Evolutionary conservation across 2,888 invertebrate species (phyloP).

Genomic region (Germaria angustata): DNA sequence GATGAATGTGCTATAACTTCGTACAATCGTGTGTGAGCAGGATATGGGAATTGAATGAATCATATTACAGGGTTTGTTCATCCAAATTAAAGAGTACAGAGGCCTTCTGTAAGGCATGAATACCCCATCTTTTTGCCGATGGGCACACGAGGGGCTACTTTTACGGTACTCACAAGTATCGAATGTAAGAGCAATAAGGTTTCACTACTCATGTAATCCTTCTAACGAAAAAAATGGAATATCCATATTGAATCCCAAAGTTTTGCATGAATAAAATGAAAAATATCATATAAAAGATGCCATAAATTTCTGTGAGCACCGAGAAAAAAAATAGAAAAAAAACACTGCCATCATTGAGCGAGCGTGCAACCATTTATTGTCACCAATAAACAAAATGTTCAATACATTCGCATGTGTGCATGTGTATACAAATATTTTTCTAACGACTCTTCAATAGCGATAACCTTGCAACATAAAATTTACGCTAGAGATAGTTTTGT

Average conservation of each 20-base stretch:
- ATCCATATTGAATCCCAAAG: background rate
- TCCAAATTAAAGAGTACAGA: too few species aligned
- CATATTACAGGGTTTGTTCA: too few species aligned
- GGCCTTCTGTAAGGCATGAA: too few species aligned
- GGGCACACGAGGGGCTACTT: background rate
- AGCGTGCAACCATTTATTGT: background rate
- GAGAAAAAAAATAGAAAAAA: background rate
- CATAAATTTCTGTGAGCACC: background rate
- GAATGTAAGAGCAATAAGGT: background rate
- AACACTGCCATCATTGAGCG: background rate
- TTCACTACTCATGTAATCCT: background rate
- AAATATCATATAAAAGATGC: slow-evolving; percentile 6
- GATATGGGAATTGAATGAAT: too few species aligned
- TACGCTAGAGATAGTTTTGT: background rate
- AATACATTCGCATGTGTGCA: background rate
- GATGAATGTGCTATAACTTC: too few species aligned
- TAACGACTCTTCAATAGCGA: background rate
- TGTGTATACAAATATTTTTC: background rate
- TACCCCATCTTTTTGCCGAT: too few species aligned
- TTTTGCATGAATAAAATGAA: background rate
- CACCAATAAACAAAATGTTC: background rate
- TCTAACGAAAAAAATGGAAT: background rate
- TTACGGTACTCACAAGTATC: background rate
- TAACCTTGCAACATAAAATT: slow-evolving; percentile 10
- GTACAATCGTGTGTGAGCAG: too few species aligned